phyloP scores from a whole-genome alignment of 2,113 vertebrate species.

The Petromus typicus region DNA sequence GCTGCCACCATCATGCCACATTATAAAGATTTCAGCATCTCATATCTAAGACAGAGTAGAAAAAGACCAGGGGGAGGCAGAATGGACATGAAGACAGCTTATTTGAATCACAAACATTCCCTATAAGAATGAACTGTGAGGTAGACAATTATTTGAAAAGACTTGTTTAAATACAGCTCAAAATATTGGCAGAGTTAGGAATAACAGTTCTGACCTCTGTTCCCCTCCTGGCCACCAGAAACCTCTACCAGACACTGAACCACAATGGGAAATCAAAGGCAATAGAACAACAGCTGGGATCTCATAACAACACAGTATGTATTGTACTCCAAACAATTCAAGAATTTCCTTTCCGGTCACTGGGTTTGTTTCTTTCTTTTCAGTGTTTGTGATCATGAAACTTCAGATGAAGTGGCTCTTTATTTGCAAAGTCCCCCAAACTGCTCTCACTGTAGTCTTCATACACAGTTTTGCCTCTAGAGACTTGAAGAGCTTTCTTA shows the following conservation, averaged over 20 bases:
- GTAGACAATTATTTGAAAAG: conserved; percentile 26
- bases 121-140: conserved; percentile 12
- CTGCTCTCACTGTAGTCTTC: background rate
- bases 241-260: conserved; percentile 74
- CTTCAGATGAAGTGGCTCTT: conserved; percentile 46
- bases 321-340: conserved; percentile 73
- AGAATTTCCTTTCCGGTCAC: conserved; percentile 74
- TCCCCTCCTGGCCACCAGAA: conserved; percentile 66
- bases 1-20: background rate
- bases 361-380: conserved; percentile 56
- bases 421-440: conserved; percentile 54
- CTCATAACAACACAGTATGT: conserved; percentile 74
- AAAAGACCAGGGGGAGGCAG: background rate
- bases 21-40: background rate
- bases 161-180: conserved; percentile 62
- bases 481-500: conserved; percentile 3
- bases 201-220: conserved; percentile 53
- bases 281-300: conserved; percentile 80
- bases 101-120: conserved; percentile 11
- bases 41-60: background rate
- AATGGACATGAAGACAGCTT: background rate
- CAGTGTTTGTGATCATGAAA: background rate
- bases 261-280: conserved; percentile 80
- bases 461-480: background rate
- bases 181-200: conserved; percentile 60